A percentile compares a stretch with the other conserved stretches of the same genome.
These are phyloP conservation scores for Nothobranchius furzeri DNA, from an alignment of 2,113 vertebrate genomes.

Conservation along the genomic window DNA sequence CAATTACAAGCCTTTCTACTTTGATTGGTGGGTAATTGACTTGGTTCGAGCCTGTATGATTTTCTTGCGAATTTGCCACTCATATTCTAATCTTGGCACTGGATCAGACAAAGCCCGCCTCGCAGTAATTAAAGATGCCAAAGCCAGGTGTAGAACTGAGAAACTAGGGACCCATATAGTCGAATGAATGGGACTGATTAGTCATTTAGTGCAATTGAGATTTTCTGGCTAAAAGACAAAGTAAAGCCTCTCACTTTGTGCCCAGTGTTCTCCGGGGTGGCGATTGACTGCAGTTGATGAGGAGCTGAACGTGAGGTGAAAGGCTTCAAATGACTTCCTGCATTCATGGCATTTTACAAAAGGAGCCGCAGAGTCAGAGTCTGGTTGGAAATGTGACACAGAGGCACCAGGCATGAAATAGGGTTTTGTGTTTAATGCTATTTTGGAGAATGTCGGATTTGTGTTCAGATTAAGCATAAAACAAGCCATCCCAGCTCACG, in stretches of 20 bases:
- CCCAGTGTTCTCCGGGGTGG: constrained; percentile 56
- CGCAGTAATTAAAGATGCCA: constrained; percentile 81
- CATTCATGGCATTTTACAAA: constrained; percentile 63
- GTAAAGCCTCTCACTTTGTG: constrained; percentile 69
- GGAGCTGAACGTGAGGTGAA: constrained; percentile 67
- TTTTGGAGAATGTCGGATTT: constrained; percentile 14
- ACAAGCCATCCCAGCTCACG: constrained; percentile 6
- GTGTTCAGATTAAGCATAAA: constrained; percentile 43
- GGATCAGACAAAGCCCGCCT: constrained; percentile 77
- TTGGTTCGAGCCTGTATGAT: constrained; percentile 81
- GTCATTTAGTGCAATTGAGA: constrained; percentile 80
- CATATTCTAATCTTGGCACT: constrained; percentile 77
- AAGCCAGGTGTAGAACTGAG: constrained; percentile 75
- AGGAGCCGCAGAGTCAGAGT: constrained; percentile 41
- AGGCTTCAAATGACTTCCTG: constrained; percentile 65
- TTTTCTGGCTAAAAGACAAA: constrained; percentile 76
- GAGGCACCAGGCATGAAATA: constrained; percentile 33
- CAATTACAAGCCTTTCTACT: constrained; percentile 84
- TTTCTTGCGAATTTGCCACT: constrained; percentile 77
- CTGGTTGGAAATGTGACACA: constrained; percentile 25
- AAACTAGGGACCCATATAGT: constrained; percentile 69
- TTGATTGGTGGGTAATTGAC: constrained; percentile 85
- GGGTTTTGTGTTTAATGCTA: constrained; percentile 18
- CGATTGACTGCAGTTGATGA: constrained; percentile 78
- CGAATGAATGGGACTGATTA: constrained; percentile 83